Percentiles rank a stretch among this genome's conserved stretches.
phyloP scores from a whole-genome alignment of 2,797 vertebrate genomes.

The Lithobates sylvaticus region DNA sequence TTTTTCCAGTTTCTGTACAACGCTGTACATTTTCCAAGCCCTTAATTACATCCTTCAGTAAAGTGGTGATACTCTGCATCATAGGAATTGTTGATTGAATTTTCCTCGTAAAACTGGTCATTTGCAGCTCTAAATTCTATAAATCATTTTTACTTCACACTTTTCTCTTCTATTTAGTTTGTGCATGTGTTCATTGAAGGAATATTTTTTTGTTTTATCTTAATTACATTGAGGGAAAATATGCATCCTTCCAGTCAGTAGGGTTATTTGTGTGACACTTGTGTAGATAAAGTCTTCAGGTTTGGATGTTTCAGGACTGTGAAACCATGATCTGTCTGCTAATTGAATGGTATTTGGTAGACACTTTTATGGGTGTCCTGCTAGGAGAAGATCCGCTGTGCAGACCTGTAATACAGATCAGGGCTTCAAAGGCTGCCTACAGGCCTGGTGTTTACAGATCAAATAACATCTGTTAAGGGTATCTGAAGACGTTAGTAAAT shows the following conservation, averaged over 20 bases:
- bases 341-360: background rate
- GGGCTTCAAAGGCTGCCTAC: background rate
- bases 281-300: background rate
- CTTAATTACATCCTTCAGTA: slow-evolving; percentile 16
- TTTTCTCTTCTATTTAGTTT: background rate
- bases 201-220: background rate
- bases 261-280: background rate
- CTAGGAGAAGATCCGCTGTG: background rate
- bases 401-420: background rate
- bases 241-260: background rate
- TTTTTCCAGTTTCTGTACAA: slow-evolving; percentile 7
- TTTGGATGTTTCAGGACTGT: background rate
- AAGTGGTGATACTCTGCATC: background rate
- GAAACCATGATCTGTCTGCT: slow-evolving; percentile 15
- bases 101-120: background rate
- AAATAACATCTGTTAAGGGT: background rate
- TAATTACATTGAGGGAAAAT: background rate
- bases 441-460: background rate
- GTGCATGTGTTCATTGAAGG: background rate
- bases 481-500: background rate
- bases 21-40: background rate
- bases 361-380: slow-evolving; percentile 13
- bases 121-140: background rate
- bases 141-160: background rate
- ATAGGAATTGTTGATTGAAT: slow-evolving; percentile 4